These are phyloP conservation scores for Takifugu bimaculatus DNA, from an alignment of 2,113 vertebrate genomes.

Conservation along the genomic window DNA sequence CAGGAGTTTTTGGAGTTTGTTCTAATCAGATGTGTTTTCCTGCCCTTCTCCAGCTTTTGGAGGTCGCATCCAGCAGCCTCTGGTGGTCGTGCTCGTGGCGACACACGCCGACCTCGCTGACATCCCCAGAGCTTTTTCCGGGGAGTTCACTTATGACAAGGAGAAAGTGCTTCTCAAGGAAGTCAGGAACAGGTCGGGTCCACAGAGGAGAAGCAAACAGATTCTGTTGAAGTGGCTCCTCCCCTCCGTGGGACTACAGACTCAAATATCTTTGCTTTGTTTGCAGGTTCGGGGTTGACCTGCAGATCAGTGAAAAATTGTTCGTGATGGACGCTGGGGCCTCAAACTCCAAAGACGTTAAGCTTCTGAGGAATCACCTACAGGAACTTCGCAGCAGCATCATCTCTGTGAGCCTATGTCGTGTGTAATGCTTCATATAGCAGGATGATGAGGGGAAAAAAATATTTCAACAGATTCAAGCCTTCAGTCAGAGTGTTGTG, in stretches of 20 bases:
- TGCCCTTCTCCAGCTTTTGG: conserved; percentile 78
- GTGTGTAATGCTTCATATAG: background rate
- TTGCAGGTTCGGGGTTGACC: conserved; percentile 90
- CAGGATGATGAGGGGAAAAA: no score
- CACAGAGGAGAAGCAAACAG: background rate
- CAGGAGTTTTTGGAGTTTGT: no score
- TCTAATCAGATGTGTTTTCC: background rate
- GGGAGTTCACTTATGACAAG: conserved; percentile 93
- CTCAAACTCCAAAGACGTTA: conserved; percentile 93
- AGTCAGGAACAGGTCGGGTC: conserved; percentile 85
- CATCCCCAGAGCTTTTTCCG: conserved; percentile 84
- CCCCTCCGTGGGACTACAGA: no score
- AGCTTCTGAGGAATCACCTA: conserved; percentile 88
- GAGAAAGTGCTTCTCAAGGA: conserved; percentile 85
- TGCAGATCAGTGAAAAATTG: conserved; percentile 88
- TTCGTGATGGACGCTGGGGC: conserved; percentile 93
- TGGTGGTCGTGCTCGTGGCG: conserved; percentile 85
- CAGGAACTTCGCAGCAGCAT: conserved; percentile 88
- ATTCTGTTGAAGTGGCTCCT: background rate
- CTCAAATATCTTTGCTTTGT: background rate
- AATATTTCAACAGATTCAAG: no score
- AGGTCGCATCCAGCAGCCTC: conserved; percentile 85
- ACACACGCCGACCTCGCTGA: conserved; percentile 94
- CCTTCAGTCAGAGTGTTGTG: no score
- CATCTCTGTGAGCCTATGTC: conserved; percentile 66